Evolutionary conservation across 1,140 invertebrate genomes (phyloP).

Genomic region (Lordiphosa collinella): DNA sequence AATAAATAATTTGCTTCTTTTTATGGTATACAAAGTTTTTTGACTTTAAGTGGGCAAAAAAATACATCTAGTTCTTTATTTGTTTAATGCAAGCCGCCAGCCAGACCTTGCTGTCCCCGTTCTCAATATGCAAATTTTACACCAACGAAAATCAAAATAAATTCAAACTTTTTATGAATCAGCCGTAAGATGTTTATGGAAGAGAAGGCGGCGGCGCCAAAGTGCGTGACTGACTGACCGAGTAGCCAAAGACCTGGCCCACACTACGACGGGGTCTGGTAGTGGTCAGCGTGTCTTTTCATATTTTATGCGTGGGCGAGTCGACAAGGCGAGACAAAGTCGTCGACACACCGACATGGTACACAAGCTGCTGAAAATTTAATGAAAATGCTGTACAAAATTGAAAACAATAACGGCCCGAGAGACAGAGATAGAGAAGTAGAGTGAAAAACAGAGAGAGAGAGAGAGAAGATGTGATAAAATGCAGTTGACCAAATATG

Average conservation of each 20-base stretch:
- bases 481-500: conserved; percentile 76
- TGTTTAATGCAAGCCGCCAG: too few species aligned
- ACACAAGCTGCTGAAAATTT: conserved; percentile 61
- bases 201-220: conserved; percentile 1
- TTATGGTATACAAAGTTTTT: too few species aligned
- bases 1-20: too few species aligned
- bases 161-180: conserved; percentile 72
- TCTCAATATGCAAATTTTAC: conserved; percentile 55
- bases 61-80: too few species aligned
- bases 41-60: too few species aligned
- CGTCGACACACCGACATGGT: conserved; percentile 32
- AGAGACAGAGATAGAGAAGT: background rate
- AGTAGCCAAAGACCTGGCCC: conserved; percentile 1
- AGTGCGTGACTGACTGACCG: conserved; percentile 39
- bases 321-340: conserved; percentile 38
- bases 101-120: conserved; percentile 6
- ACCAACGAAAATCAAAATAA: conserved; percentile 36
- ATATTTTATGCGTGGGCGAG: conserved; percentile 71
- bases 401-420: conserved; percentile 69
- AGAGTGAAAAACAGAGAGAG: background rate
- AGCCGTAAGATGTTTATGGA: conserved; percentile 32
- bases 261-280: background rate
- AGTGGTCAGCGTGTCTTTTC: conserved; percentile 41
- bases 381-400: conserved; percentile 73
- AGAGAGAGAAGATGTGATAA: conserved; percentile 16